Evolutionary conservation across 2,797 vertebrate genomes (phyloP).

Genomic region (Halcyon leucocephala): DNA sequence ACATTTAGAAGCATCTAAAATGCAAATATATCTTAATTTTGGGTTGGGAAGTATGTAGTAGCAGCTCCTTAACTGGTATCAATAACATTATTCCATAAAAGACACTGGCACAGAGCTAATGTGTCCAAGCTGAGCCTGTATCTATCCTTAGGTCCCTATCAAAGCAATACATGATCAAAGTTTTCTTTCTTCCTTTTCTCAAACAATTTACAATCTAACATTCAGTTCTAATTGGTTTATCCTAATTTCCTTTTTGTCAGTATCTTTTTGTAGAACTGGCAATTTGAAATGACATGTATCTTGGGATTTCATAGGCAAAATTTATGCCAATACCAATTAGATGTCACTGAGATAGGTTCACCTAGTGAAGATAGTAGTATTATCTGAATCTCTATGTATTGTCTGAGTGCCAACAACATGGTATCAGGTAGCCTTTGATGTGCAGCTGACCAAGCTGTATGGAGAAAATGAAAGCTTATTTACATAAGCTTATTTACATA

Average conservation of each 20-base stretch:
- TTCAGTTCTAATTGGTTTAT: conserved; percentile 39
- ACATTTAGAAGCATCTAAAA: conserved; percentile 2
- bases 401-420: not conserved
- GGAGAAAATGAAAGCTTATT: not conserved
- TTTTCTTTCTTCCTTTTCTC: conserved; percentile 44
- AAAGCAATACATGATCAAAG: conserved; percentile 60
- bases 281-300: conserved; percentile 22
- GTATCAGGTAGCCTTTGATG: not conserved
- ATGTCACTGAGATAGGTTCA: not conserved
- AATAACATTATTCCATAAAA: not conserved
- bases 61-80: not conserved
- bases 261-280: conserved; percentile 17
- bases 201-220: conserved; percentile 21
- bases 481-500: not conserved
- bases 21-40: conserved; percentile 17
- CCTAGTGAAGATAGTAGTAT: not conserved
- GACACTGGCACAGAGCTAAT: not conserved
- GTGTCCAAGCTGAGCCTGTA: not conserved
- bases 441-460: not conserved
- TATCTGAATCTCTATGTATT: not conserved
- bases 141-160: conserved; percentile 20
- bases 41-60: not conserved
- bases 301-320: conserved; percentile 1
- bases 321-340: conserved; percentile 5
- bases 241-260: conserved; percentile 30